These are phyloP conservation scores for Hemichromis elongatus DNA, from an alignment of 2,113 vertebrate genomes.

Conservation along the genomic window DNA sequence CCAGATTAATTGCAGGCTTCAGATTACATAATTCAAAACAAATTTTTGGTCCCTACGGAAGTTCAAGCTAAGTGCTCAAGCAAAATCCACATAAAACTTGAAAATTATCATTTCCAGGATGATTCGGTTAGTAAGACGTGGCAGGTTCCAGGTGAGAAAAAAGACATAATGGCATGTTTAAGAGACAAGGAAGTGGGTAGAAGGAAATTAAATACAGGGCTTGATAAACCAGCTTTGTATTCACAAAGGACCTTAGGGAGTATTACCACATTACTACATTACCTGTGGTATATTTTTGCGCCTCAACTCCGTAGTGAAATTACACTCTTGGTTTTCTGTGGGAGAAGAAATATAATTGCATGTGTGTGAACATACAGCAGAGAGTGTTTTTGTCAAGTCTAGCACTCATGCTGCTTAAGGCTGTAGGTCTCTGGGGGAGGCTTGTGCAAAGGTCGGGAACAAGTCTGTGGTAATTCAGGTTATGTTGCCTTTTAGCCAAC, in stretches of 20 bases:
- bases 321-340: not conserved
- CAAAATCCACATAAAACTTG: not conserved
- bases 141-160: not conserved
- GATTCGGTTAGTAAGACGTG: not conserved
- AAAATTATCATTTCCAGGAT: not conserved
- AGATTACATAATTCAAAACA: not conserved
- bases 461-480: not conserved
- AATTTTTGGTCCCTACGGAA: not conserved
- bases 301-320: not conserved
- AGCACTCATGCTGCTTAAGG: not conserved
- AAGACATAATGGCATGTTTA: not conserved
- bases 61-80: not conserved
- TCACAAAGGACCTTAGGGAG: conserved; percentile 9
- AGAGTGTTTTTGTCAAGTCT: not conserved
- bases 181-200: not conserved
- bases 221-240: conserved; percentile 29
- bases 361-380: not conserved
- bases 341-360: conserved; percentile 3
- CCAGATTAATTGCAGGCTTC: not conserved
- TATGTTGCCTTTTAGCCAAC: not conserved
- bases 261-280: not conserved
- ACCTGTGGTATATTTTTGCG: not conserved
- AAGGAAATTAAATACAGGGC: conserved; percentile 9
- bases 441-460: conserved; percentile 7
- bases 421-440: not conserved